A percentile compares a stretch with the other conserved stretches of the same genome.
These are phyloP conservation scores for Xerus rutilus DNA, from an alignment of 2,797 vertebrate species.

Conservation along the genomic window DNA sequence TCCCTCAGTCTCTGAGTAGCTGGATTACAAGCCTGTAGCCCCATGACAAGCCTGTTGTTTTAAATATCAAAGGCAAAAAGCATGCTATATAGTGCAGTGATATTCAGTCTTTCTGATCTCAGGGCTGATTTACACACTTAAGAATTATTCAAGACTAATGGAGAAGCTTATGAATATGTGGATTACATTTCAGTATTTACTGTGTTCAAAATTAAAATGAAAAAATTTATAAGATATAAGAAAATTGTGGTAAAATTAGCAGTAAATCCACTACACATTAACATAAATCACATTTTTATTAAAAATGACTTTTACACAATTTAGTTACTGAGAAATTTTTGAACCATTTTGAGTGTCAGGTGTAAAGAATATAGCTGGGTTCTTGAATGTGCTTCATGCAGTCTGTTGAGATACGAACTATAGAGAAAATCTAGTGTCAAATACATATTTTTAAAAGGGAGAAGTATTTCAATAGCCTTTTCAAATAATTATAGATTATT, in stretches of 20 bases:
- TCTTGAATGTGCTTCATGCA: neutral
- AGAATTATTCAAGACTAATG: neutral
- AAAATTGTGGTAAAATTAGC: neutral
- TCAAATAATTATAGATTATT: neutral
- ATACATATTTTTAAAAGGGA: neutral
- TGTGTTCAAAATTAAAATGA: constrained; percentile 40
- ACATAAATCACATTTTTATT: neutral
- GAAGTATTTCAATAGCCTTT: constrained; percentile 15
- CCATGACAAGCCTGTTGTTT: too few relatives aligned
- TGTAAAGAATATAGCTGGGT: neutral
- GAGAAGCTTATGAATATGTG: neutral
- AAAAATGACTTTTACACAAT: neutral
- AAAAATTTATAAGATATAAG: neutral
- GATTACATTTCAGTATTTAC: neutral
- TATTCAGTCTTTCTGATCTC: neutral
- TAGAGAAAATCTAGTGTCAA: neutral
- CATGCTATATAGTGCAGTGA: neutral
- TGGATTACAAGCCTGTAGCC: too few relatives aligned
- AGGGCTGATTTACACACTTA: neutral
- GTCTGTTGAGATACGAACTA: neutral
- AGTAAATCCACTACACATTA: neutral
- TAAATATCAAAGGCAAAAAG: neutral
- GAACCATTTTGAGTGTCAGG: neutral
- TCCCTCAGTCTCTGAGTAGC: too few relatives aligned
- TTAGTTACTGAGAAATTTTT: neutral